These are phyloP conservation scores for Rhagonycha lutea DNA, from an alignment of 2,888 invertebrate genomes.

Conservation along the genomic window DNA sequence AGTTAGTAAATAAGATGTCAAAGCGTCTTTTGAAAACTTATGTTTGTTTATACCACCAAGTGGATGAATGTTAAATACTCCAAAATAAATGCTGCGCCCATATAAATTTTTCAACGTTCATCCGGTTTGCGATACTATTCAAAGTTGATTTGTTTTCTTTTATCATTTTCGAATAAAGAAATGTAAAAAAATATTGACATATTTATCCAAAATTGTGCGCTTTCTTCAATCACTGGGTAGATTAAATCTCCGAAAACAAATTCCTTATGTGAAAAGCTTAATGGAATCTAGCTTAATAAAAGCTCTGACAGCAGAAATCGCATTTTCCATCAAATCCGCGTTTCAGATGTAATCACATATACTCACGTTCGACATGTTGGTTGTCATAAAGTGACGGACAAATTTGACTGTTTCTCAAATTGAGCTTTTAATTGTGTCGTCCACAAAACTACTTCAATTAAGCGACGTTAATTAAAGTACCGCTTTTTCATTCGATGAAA, in stretches of 20 bases:
- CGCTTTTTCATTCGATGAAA: background rate
- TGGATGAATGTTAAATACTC: background rate
- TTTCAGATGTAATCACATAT: constrained; percentile 20
- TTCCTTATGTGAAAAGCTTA: constrained; percentile 33
- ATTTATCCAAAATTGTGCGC: constrained; percentile 4
- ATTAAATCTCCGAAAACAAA: constrained; percentile 34
- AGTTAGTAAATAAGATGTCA: constrained; percentile 19
- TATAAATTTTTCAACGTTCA: background rate
- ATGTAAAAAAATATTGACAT: background rate
- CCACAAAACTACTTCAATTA: background rate
- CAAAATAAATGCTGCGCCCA: background rate
- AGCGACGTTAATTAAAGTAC: background rate
- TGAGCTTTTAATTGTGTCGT: constrained; percentile 16
- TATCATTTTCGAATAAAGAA: background rate
- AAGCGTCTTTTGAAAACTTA: constrained; percentile 9
- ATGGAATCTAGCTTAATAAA: constrained; percentile 34
- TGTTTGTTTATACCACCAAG: constrained; percentile 1
- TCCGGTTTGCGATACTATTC: background rate
- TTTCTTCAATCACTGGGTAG: constrained; percentile 1
- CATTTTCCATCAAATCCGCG: constrained; percentile 29
- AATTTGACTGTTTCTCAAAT: constrained; percentile 10
- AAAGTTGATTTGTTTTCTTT: background rate
- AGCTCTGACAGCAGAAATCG: constrained; percentile 32
- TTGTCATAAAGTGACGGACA: constrained; percentile 24
- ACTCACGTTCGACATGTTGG: constrained; percentile 22